These are phyloP conservation scores for Xiphydria camelus DNA, from an alignment of 2,888 invertebrate genomes.

Conservation along the genomic window DNA sequence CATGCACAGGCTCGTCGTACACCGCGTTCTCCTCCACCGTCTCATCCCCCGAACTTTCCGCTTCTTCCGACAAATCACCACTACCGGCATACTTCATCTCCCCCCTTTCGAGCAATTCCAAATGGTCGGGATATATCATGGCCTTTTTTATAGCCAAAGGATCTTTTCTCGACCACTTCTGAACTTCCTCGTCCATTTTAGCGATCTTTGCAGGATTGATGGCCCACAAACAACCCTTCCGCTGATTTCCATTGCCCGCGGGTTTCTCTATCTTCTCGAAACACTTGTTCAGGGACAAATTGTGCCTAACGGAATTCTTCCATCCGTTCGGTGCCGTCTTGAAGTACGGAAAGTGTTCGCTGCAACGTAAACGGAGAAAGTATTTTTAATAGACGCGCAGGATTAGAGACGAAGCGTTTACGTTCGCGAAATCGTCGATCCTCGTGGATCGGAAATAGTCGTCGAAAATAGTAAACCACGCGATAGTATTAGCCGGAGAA, in stretches of 20 bases:
- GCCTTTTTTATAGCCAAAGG: constrained; percentile 88
- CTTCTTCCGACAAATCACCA: constrained; percentile 69
- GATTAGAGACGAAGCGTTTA: neutral
- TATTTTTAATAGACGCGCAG: no score
- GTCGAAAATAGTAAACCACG: no score
- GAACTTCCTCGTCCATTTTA: constrained; percentile 98
- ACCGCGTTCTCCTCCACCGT: constrained; percentile 52
- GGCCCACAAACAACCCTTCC: constrained; percentile 93
- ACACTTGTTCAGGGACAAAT: constrained; percentile 95
- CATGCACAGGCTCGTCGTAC: constrained; percentile 53
- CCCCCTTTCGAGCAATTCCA: constrained; percentile 82
- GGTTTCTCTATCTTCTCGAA: constrained; percentile 98
- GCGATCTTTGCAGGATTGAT: constrained; percentile 93
- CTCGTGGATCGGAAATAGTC: no score
- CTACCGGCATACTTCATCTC: constrained; percentile 80
- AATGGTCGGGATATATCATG: constrained; percentile 89
- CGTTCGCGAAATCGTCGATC: neutral
- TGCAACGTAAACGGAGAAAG: constrained; percentile 61
- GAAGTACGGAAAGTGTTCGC: constrained; percentile 97
- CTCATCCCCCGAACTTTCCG: constrained; percentile 66
- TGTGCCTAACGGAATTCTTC: constrained; percentile 98
- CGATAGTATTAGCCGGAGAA: no score
- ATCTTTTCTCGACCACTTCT: constrained; percentile 96
- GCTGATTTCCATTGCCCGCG: constrained; percentile 80
- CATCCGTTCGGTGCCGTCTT: constrained; percentile 98